Base-by-base conservation (phyloP, 92 coral and sea anemone genomes). In the Epizoanthus rinbou region DNA sequence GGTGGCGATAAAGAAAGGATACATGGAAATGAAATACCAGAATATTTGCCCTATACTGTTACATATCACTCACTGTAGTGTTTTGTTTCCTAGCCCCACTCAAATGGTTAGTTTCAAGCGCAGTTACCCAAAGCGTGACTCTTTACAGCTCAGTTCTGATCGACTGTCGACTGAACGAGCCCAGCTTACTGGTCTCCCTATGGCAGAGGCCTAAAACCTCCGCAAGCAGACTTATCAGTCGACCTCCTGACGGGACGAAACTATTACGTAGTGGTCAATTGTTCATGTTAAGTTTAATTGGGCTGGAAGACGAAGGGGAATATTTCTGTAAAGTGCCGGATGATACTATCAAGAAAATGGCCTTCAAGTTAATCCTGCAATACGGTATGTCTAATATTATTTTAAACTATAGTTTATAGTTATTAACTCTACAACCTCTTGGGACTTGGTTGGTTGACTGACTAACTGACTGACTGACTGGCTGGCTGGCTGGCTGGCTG, bases 201-300 rank as follows among this genome's bases (percentile, higher is more conserved):
- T 78, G 82, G 82, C 71, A 78, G 17, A 53, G 69, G 47, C 57
- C 58, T 4, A 62, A 62, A 8, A 19, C 8, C 3, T 62, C 71
- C 43, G 39, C 82, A 78, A 69, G 82, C 33, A 18, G 21, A 21
- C 82, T 78, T 37, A 62, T 78, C 52, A 58, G 11, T 41, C 82
- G 82, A n/a, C 18, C 64, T 4, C 56, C 70, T 62, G 82, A 78
- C 35, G 71, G 82, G 57, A 41, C 0, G n/a, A 78, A 78, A 45
- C 47, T 78, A 57, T 62, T 60, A 37, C 82, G 65, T 4, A 62
- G 82, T 15, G 82, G 82, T 41, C 82, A 78, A 62, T 57, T 62
- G 35, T 78, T 78, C 21, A 35, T 78, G 82, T 11, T 78, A 16
- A 78, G 58, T 60, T 62, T 78, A 45, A 62, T 78, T 41, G 82